Conservation (phyloP, 2,888 invertebrate genomes). For the Diarsia dahlii region DNA sequence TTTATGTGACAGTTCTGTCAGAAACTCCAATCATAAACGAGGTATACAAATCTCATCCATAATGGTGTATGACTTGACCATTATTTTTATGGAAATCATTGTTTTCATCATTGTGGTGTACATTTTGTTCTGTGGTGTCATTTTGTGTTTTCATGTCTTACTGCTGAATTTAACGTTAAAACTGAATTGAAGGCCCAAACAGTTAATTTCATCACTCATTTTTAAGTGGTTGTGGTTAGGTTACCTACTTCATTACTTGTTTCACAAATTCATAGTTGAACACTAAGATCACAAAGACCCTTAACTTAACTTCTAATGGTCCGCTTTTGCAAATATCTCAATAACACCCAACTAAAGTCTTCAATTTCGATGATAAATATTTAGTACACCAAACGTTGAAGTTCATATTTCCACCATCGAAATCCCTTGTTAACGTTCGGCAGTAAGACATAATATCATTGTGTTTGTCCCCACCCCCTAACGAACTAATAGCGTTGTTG, state of each 20-base stretch:
- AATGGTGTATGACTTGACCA: background rate
- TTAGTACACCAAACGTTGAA: too few species aligned
- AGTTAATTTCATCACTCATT: background rate
- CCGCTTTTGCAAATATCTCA: too few species aligned
- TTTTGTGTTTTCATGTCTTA: slow-evolving; percentile 41
- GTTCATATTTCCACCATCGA: background rate
- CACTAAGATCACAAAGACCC: too few species aligned
- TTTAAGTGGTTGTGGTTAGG: background rate
- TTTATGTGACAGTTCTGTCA: slow-evolving; percentile 24
- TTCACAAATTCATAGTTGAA: background rate
- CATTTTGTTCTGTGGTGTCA: slow-evolving; percentile 33
- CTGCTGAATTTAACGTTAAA: slow-evolving; percentile 27
- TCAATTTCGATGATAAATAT: too few species aligned
- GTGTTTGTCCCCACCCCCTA: slow-evolving; percentile 38
- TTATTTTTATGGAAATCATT: background rate
- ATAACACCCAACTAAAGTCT: too few species aligned
- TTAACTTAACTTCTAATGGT: background rate
- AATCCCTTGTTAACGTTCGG: background rate
- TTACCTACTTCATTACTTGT: background rate
- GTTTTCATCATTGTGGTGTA: slow-evolving; percentile 19
- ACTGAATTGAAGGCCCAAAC: background rate
- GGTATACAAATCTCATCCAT: slow-evolving; percentile 14
- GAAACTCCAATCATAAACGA: slow-evolving; percentile 18
- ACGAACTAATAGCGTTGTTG: slow-evolving; percentile 64
- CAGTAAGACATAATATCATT: slow-evolving; percentile 37